A percentile compares a stretch with the other conserved stretches of the same genome.
Conservation (phyloP, 1,140 invertebrate genomes). For the Polyergus mexicanus region DNA sequence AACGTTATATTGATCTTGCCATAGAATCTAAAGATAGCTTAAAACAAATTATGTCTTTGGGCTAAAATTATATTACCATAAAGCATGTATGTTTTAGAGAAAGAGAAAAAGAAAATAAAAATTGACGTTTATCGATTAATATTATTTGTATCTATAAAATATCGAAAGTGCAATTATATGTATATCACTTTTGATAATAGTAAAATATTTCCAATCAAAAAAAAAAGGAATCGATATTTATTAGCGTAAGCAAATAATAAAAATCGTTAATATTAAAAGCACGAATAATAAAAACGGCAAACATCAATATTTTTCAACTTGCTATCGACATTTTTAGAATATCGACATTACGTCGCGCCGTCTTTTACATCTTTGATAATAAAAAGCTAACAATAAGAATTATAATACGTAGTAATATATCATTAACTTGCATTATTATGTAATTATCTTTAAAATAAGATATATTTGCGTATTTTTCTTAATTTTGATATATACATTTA, state of each 20-base stretch:
- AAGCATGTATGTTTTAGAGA: too few relatives aligned
- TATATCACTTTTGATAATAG: background rate
- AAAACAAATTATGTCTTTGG: conserved; percentile 38
- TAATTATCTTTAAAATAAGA: too few relatives aligned
- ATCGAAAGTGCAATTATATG: background rate
- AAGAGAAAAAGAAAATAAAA: background rate
- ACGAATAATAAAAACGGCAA: background rate
- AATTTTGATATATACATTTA: too few relatives aligned
- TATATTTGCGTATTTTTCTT: too few relatives aligned
- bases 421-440: too few relatives aligned
- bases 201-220: background rate
- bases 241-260: background rate
- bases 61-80: conserved; percentile 32
- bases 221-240: background rate
- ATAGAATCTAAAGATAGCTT: conserved; percentile 36
- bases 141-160: background rate
- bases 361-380: too few relatives aligned
- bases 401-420: too few relatives aligned
- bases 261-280: background rate
- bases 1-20: conserved; percentile 53
- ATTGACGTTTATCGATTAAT: background rate
- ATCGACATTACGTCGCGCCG: background rate
- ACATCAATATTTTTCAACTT: background rate
- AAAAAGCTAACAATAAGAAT: background rate
- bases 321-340: conserved; percentile 5